Evolutionary conservation across 1,140 invertebrate species (phyloP), one percentile per base, ranked within the genome.

Genomic region (Neodiprion fabricii): DNA sequence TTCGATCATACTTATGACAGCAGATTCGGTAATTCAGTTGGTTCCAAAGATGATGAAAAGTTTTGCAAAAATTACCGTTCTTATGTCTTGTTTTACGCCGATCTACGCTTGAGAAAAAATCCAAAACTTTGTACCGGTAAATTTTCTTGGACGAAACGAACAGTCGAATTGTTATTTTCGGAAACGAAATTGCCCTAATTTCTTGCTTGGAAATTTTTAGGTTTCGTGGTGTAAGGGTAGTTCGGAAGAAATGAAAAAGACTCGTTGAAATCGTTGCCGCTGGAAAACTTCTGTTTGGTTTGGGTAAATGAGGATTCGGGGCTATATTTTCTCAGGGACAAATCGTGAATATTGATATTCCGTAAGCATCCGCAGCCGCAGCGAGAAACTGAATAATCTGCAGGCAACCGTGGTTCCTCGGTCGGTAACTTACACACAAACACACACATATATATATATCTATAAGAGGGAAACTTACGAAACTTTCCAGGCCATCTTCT

Each of bases 381-480:
- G 9, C 21, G 12, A 65, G 61, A 7, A 17, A 14, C 12, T 5
- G 61, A 14, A 65, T 65, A 65, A 14, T 21, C 17, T 14, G 61
- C 12, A 14, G 61, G 61, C 17, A 65, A 14, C 61, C 61, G 12
- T 14, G 61, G 12, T 14, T 21, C 61, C 12, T 65, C 4, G 12
- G 61, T 14, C 61, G 12, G 61, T 14, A 14, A 3, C 61, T 65
- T 40, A 3, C 28, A 40, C 28, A 40, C 28, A 40, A 2, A 40
- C 1, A 40, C 28, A 40, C 28, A 40, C 2, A 40, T 70, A 74
- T 67, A 53, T 72, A 65, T 72, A 75, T 81, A 72, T 78, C 80
- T 79, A 81, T 81, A 81, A 79, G 81, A 81, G 61, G 74, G 74
- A 79, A 81, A 81, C 78, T 81, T 69, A 79, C 78, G 75, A 79